These are phyloP conservation scores for Hoplias malabaricus DNA, from an alignment of 2,113 vertebrate species.

Conservation along the genomic window DNA sequence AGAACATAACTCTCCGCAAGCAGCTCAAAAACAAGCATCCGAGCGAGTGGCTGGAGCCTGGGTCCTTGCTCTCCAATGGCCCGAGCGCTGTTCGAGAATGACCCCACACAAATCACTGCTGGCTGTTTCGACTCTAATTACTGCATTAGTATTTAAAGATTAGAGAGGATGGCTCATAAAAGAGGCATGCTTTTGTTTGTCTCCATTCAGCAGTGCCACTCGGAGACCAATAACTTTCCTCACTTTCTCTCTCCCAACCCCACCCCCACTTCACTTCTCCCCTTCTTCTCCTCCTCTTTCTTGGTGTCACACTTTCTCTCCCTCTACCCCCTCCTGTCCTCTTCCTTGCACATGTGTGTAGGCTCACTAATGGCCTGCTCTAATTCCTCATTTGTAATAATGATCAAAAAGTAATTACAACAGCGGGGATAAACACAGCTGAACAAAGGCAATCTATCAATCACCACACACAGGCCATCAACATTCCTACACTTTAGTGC, in stretches of 20 bases:
- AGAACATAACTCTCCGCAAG: conserved; percentile 22
- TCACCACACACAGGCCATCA: conserved; percentile 21
- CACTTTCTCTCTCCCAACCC: background rate
- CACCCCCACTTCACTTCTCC: background rate
- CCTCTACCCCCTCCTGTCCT: background rate
- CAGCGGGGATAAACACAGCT: conserved; percentile 40
- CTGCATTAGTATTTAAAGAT: conserved; percentile 34
- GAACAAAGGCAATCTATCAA: conserved; percentile 51
- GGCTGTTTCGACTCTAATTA: conserved; percentile 28
- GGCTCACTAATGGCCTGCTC: conserved; percentile 44
- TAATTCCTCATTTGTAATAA: conserved; percentile 55
- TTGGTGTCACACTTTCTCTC: background rate
- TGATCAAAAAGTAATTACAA: conserved; percentile 54
- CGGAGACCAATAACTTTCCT: background rate
- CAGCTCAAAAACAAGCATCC: background rate
- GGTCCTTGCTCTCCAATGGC: background rate
- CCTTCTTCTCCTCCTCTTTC: background rate
- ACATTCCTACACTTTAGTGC: conserved; percentile 6
- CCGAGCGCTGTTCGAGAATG: background rate
- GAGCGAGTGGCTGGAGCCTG: background rate
- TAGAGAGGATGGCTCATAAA: conserved; percentile 12
- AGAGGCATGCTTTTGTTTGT: background rate
- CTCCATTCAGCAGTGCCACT: conserved; percentile 9
- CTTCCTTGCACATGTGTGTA: conserved; percentile 4
- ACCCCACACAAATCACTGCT: conserved; percentile 25